Evolutionary conservation across 2,888 invertebrate species (phyloP), one percentile per base, ranked within the genome.

Genomic region (Latrodectus elegans): DNA sequence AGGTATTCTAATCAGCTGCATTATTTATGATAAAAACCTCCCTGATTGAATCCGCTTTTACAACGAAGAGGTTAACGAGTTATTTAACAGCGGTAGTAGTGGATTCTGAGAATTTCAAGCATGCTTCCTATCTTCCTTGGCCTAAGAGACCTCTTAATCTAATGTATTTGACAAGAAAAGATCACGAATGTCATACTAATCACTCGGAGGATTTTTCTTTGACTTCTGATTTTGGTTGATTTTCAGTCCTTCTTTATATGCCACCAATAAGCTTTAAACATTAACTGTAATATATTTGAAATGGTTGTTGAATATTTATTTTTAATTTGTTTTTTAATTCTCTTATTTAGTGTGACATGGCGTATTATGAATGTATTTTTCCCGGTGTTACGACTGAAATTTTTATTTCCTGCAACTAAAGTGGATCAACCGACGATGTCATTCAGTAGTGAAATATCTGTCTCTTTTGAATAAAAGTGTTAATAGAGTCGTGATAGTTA

Each of bases 71-170:
- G 75, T 60, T 75, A 75, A 75, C 75, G 60, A 75, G 75, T 12
- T n/a, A 75, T 75, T 75, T 75, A 64, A 64, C 75, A 75, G 64
- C 51, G 4, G 8, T n/a, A 51, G 51, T 10, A 55, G 26, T 15
- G 15, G 26, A 26, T 22, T 38, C 38, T 71, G 49, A 49, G 51
- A 71, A 49, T 71, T 38, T 38, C 38, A 38, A 38, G 38, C 38
- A 53, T 53, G 74, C 53, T 74, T 60, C 71, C 8, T 53, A 10
- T 55, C 53, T 72, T 52, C 74, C 74, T 74, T 74, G 74, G 74
- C 74, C 71, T 51, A 49, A 38, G 38, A 26, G n/a, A 51, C 71
- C 74, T 74, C 64, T 17, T 76, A 60, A 76, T 76, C 64, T 55
- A 53, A 22, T 52, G 52, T 52, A 53, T n/a, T 49, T 38, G 60